Evolutionary conservation across 2,888 invertebrate genomes (phyloP).

Genomic region (Nemapogon koenigi): DNA sequence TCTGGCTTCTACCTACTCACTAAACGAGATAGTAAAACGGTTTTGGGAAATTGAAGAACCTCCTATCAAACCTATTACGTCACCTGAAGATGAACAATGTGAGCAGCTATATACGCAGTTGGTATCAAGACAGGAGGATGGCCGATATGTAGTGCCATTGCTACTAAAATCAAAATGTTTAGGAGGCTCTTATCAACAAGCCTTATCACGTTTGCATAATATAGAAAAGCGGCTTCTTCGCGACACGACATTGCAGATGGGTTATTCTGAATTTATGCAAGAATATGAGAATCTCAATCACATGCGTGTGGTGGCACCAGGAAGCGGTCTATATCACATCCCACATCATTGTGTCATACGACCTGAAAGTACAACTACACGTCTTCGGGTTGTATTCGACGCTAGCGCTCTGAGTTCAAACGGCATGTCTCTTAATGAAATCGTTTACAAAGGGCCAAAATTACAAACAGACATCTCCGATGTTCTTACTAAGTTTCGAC

Average conservation of each 20-base stretch:
- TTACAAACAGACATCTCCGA: too few relatives aligned
- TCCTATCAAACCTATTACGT: neutral
- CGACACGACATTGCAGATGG: neutral
- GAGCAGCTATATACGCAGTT: constrained; percentile 6
- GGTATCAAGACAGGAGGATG: constrained; percentile 2
- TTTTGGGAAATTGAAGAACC: constrained; percentile 14
- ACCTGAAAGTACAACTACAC: constrained; percentile 7
- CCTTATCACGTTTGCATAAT: constrained; percentile 1
- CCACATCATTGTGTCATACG: constrained; percentile 12
- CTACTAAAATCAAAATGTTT: constrained; percentile 6
- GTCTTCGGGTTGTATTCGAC: constrained; percentile 12
- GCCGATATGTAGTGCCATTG: constrained; percentile 12
- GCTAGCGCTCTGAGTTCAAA: too few relatives aligned
- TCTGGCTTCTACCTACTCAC: neutral
- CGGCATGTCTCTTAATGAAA: too few relatives aligned
- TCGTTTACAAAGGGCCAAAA: too few relatives aligned
- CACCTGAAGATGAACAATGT: constrained; percentile 7
- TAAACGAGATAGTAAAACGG: too few relatives aligned
- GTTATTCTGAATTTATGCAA: constrained; percentile 9
- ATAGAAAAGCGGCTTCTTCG: neutral
- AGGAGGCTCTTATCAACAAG: neutral
- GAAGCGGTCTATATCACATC: constrained; percentile 1
- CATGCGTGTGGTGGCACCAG: constrained; percentile 7
- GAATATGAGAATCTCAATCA: constrained; percentile 11
- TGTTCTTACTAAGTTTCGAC: constrained; percentile 11